These are phyloP conservation scores for Pinna nobilis DNA, from an alignment of 1,140 invertebrate species.

Conservation along the genomic window DNA sequence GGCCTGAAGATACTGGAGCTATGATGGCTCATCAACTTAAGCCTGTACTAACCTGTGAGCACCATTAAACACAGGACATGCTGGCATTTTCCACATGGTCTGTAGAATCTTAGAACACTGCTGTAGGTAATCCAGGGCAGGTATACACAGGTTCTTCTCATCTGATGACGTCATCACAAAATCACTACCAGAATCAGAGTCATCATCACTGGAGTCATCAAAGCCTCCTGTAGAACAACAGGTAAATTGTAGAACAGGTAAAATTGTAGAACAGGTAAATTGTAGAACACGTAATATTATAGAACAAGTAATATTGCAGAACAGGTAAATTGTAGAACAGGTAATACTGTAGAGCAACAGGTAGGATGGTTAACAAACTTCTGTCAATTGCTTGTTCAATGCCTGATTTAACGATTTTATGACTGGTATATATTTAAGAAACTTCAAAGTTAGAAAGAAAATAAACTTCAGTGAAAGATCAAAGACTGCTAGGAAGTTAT, in stretches of 20 bases:
- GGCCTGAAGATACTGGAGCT: not conserved
- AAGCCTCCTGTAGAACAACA: conserved; percentile 63
- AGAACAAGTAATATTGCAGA: too few relatives aligned
- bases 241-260: not conserved
- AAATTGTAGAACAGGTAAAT: not conserved
- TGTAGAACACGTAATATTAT: too few relatives aligned
- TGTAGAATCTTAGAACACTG: conserved; percentile 90
- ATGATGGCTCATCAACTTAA: not conserved
- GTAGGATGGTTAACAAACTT: too few relatives aligned
- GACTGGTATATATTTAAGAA: too few relatives aligned
- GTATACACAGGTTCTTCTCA: conserved; percentile 83
- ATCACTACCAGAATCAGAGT: conserved; percentile 70
- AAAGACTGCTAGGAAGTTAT: too few relatives aligned
- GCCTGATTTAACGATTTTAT: too few relatives aligned
- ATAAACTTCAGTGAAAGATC: too few relatives aligned
- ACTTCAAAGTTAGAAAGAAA: too few relatives aligned
- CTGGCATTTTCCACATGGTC: conserved; percentile 95
- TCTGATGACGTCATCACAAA: conserved; percentile 46
- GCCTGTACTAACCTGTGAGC: conserved; percentile 79
- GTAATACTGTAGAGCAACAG: too few relatives aligned
- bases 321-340: too few relatives aligned
- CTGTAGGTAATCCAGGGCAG: conserved; percentile 89
- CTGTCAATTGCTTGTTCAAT: too few relatives aligned
- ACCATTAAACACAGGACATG: conserved; percentile 93
- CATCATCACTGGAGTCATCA: conserved; percentile 68